Base-by-base conservation (phyloP, 1,140 invertebrate species). In the Hormaphis cornu region DNA sequence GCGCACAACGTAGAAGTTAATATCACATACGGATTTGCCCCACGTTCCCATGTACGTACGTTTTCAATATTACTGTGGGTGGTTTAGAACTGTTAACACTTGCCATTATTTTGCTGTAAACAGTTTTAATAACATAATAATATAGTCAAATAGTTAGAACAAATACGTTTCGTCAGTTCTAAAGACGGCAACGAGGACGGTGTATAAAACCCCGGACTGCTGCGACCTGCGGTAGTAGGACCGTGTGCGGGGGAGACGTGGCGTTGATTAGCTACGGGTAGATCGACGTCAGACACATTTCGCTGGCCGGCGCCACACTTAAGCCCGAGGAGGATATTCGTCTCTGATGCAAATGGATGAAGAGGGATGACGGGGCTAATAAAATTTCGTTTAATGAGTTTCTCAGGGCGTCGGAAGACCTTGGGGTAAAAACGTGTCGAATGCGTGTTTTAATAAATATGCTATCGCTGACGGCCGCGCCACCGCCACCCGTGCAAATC, bases 351-450 rank as follows among this genome's bases (percentile, higher is more conserved):
- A 12, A 0, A n/a, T 3, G 58, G 37, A 40, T 20, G 7, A 7
- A 28, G 37, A 8, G 10, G 24, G 7, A 7, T n/a, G 37, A 8
- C 9, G 24, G 22, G 12, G 20, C 40, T 46, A 63, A 63, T 63
- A 63, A 63, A 63, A 63, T 63, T 28, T 9, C 24, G 28, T 63
- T 63, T 63, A 63, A 63, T 63, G 58, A 63, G 40, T 63, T 63
- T 63, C 42, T 46, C n/a, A n/a, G n/a, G 24, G 40, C 30, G 12
- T 14, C 14, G 37, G 24, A 46, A 16, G 26, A 63, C 58, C 58
- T 63, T 46, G 58, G n/a, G 22, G 8, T 40, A 14, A 20, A 46
- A 63, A 63, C 58, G n/a, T 63, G 58, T 46, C 42, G 40, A 20
- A 63, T 28, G 40, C 26, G 16, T 46, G 58, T 44, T 46, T 30